These are phyloP conservation scores for Abscondita cerata DNA, from an alignment of 2,888 invertebrate species.

Conservation along the genomic window DNA sequence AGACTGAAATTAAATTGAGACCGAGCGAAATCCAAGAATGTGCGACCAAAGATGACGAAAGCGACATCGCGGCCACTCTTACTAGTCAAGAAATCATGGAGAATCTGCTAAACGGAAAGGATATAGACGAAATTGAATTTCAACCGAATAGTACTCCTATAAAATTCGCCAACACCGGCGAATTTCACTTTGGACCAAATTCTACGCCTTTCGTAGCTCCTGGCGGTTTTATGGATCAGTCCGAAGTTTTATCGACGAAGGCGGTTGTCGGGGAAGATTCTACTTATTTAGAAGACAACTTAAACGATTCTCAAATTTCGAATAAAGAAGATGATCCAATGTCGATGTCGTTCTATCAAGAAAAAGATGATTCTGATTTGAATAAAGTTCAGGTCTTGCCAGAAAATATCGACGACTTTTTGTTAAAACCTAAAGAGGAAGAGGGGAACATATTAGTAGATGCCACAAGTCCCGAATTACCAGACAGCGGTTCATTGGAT, in stretches of 20 bases:
- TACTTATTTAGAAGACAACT: constrained; percentile 16
- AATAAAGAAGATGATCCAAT: constrained; percentile 67
- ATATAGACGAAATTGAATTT: constrained; percentile 57
- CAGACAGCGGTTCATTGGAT: not conserved
- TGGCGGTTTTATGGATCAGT: constrained; percentile 56
- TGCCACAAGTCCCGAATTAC: constrained; percentile 47
- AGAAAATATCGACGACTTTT: constrained; percentile 55
- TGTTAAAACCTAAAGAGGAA: constrained; percentile 39
- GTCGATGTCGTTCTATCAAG: constrained; percentile 71
- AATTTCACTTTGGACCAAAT: constrained; percentile 69
- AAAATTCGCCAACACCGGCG: constrained; percentile 52
- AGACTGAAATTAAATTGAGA: constrained; percentile 67
- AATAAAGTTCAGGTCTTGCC: constrained; percentile 67
- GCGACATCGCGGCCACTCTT: constrained; percentile 50
- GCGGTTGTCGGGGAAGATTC: constrained; percentile 64
- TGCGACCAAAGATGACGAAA: constrained; percentile 62
- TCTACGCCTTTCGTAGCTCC: constrained; percentile 60
- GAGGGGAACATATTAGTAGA: constrained; percentile 34
- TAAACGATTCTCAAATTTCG: constrained; percentile 5
- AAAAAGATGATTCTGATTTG: constrained; percentile 64
- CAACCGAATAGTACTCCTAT: constrained; percentile 47
- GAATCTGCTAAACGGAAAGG: constrained; percentile 57
- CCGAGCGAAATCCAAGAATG: constrained; percentile 67
- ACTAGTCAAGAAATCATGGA: constrained; percentile 55
- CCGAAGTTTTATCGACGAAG: constrained; percentile 61